phyloP scores from a whole-genome alignment of 2,113 vertebrate genomes.

The Illadopsis cleaveri region DNA sequence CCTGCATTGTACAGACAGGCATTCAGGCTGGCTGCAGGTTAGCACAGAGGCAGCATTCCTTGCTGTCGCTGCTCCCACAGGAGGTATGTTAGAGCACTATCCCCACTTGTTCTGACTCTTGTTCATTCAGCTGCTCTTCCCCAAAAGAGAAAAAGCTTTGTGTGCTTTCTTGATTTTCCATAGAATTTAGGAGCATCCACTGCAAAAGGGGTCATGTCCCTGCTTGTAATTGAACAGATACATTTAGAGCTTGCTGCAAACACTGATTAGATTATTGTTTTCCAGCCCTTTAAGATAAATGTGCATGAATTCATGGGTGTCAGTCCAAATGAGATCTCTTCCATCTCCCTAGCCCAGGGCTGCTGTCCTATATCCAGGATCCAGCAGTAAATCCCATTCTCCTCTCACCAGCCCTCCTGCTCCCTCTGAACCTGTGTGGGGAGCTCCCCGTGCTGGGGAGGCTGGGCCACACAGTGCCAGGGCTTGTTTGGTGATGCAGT shows the following conservation, averaged over 20 bases:
- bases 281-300: neutral
- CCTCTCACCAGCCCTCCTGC: neutral
- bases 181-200: neutral
- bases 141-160: neutral
- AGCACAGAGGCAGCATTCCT: neutral
- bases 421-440: neutral
- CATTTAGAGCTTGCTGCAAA: slow-evolving; percentile 5
- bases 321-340: neutral
- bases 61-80: neutral
- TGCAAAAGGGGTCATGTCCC: neutral
- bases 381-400: slow-evolving; percentile 6
- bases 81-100: neutral
- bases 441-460: neutral
- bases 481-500: neutral
- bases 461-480: neutral
- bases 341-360: neutral
- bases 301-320: neutral
- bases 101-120: neutral
- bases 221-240: neutral
- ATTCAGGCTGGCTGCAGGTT: neutral
- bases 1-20: too few relatives aligned
- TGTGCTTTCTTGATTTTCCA: neutral
- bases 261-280: neutral
- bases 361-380: neutral
- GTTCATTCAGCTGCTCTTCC: neutral